These are phyloP conservation scores for Rhopalosiphum nymphaeae DNA, from an alignment of 2,888 invertebrate genomes.

Conservation along the genomic window DNA sequence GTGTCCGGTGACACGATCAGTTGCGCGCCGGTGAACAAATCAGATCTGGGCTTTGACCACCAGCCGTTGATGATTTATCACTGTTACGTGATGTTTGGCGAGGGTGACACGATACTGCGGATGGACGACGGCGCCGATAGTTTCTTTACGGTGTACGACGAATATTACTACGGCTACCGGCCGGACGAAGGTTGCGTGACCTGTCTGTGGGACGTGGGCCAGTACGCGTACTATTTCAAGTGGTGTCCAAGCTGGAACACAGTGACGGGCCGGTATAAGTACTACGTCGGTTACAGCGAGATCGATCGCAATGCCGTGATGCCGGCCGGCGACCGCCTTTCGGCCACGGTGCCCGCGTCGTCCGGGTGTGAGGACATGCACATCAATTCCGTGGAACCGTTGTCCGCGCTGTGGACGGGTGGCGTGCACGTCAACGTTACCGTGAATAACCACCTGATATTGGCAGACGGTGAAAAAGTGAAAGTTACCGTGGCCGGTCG, in stretches of 20 bases:
- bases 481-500: not conserved
- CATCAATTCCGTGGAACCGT: not conserved
- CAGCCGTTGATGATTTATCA: not conserved
- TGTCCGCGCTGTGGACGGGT: not conserved
- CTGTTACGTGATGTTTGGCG: not conserved
- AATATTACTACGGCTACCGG: not conserved
- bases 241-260: not conserved
- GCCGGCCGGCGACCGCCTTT: not conserved
- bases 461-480: not conserved
- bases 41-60: not conserved
- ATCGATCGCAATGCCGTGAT: not conserved
- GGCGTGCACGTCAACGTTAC: not conserved
- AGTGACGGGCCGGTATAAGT: not conserved
- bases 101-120: not conserved
- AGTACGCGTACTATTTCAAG: not conserved
- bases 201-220: not conserved
- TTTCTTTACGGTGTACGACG: not conserved
- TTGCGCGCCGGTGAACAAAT: not conserved
- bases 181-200: not conserved
- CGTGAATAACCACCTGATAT: not conserved
- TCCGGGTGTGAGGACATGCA: not conserved
- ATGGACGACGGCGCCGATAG: not conserved
- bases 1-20: not conserved
- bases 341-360: not conserved
- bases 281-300: not conserved